Evolutionary conservation across 2,113 vertebrate species (phyloP).

Genomic region (Callaeas wilsoni): DNA sequence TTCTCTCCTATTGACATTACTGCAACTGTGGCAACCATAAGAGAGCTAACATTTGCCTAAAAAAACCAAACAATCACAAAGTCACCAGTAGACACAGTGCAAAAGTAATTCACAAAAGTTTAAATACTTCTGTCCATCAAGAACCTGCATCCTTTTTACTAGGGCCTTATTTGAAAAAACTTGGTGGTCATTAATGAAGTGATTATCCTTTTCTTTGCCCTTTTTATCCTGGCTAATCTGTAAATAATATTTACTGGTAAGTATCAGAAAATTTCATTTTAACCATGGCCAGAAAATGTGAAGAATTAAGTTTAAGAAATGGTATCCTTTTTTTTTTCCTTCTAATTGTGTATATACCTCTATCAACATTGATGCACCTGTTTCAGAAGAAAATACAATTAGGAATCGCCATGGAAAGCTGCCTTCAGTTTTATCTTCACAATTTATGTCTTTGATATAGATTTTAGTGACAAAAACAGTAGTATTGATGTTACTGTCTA

Average conservation of each 20-base stretch:
- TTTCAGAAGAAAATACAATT: neutral
- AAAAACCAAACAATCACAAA: neutral
- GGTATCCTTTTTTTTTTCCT: fast-evolving
- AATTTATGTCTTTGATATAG: neutral
- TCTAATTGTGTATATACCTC: neutral
- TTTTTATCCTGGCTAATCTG: neutral
- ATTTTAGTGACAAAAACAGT: neutral
- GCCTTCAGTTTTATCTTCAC: neutral
- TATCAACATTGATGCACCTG: neutral
- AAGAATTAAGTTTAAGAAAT: neutral
- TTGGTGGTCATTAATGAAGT: neutral
- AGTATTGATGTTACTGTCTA: neutral
- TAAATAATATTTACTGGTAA: neutral
- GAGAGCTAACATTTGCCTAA: neutral
- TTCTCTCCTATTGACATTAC: neutral
- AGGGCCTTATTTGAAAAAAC: neutral
- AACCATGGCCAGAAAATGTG: neutral
- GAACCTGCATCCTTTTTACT: fast-evolving
- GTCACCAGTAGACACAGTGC: neutral
- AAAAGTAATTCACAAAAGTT: neutral
- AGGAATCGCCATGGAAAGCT: neutral
- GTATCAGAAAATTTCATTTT: neutral
- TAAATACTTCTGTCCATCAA: neutral
- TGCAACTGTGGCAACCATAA: neutral
- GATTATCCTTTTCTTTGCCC: neutral